Evolutionary conservation across 2,797 vertebrate genomes (phyloP), one percentile per base, ranked within the genome.

Genomic region (Sebastes dallii): DNA sequence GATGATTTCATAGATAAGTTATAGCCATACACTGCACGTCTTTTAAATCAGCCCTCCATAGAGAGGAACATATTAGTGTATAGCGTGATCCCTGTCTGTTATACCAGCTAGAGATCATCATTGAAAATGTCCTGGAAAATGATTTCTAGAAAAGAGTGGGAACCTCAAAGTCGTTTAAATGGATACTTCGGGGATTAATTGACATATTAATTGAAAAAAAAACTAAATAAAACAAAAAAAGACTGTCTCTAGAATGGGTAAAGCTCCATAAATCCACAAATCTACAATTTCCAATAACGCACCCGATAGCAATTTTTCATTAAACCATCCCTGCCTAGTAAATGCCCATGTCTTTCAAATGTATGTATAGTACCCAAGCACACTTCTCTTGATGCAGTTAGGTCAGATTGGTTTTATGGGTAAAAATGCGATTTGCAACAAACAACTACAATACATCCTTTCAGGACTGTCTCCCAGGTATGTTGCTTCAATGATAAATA

Each of bases 191-290:
- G 56, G 25, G 56, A 59, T 59, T 18, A 3, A 29, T 18, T 8
- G 20, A 8, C 11, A 32, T 61, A 20, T 61, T 32, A 61, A 61
- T 61, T n/a, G 3, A 25, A 56, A 27, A 6, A 13, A 39, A 39
- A 12, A 30, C 1, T 0, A 36, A 36, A 36, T 13, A 39, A 39
- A 13, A 36, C 34, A 0, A 34, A 39, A 34, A 36, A 39, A 39
- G 0, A 39, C 36, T 1, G 36, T 39, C 36, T 5, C 36, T 39
- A 39, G 12, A 39, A 39, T 39, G 36, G 5, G 36, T 39, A 39
- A 39, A 39, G 4, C 36, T 39, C 36, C 36, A 39, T 39, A 39
- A 39, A 39, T 39, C 12, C 12, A 13, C 0, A 0, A 39, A 2
- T 39, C 36, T 39, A 39, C 36, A 39, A 39, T 59, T 50, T 46